phyloP scores from a whole-genome alignment of 2,797 vertebrate species.

The Myotis pilosus region DNA sequence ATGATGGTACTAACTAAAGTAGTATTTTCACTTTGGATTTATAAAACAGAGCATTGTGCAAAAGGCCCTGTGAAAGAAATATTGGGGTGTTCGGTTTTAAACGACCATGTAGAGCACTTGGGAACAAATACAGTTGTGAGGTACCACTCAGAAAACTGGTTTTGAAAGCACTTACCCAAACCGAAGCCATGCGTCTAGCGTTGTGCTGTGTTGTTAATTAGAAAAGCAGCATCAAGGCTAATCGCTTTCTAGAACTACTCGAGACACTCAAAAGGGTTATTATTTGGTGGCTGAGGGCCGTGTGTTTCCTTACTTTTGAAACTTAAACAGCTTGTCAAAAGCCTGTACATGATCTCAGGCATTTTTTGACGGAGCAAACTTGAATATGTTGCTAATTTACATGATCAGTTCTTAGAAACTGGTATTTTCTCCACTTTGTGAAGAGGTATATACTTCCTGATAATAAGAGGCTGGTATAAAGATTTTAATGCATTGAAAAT shows the following conservation, averaged over 20 bases:
- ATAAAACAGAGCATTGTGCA: conserved; percentile 59
- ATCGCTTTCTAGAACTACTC: conserved; percentile 77
- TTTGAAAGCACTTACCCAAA: conserved; percentile 72
- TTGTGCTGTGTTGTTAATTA: conserved; percentile 77
- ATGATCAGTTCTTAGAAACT: conserved; percentile 59
- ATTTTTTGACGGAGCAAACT: conserved; percentile 64
- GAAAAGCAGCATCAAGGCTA: conserved; percentile 72
- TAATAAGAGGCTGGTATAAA: neutral
- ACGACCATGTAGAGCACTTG: conserved; percentile 42
- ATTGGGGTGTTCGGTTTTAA: conserved; percentile 72
- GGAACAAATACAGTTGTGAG: conserved; percentile 73
- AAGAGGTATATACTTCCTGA: neutral
- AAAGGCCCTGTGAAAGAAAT: conserved; percentile 60
- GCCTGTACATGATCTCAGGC: conserved; percentile 53
- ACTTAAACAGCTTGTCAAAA: conserved; percentile 66
- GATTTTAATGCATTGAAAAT: neutral
- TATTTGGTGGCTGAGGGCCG: conserved; percentile 68
- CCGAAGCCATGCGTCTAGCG: conserved; percentile 74
- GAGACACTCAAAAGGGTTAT: conserved; percentile 74
- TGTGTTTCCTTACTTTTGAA: conserved; percentile 70
- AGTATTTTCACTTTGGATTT: conserved; percentile 56
- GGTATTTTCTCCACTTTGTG: neutral
- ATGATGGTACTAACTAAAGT: neutral
- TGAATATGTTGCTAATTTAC: conserved; percentile 52
- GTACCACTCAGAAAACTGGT: conserved; percentile 73